Percentiles rank a stretch among this genome's conserved stretches.
phyloP scores from a whole-genome alignment of 2,888 invertebrate species.

The Pseudococcus jackbeardsleyi region DNA sequence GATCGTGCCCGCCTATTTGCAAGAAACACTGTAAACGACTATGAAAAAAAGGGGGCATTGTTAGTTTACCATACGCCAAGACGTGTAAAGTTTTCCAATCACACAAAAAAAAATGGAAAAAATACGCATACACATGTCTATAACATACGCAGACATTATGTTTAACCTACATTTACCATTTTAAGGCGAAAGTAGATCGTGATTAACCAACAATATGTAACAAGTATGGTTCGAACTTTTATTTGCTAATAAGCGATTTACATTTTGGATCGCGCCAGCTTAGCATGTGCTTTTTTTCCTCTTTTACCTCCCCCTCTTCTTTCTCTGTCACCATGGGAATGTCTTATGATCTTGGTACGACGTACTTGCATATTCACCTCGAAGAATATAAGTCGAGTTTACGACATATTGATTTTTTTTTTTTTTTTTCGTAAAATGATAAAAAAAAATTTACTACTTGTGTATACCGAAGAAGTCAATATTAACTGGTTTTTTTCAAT shows the following conservation, averaged over 20 bases:
- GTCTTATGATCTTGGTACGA: not conserved
- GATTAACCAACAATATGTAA: slow-evolving; percentile 38
- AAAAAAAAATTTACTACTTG: not conserved
- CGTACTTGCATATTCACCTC: slow-evolving; percentile 10
- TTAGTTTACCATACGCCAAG: slow-evolving; percentile 23
- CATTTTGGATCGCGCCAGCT: not conserved
- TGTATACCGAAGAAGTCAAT: slow-evolving; percentile 25
- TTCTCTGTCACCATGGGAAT: not conserved
- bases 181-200: slow-evolving; percentile 50
- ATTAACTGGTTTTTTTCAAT: slow-evolving; percentile 54
- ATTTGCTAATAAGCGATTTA: slow-evolving; percentile 44
- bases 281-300: slow-evolving; percentile 22
- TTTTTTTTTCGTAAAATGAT: not conserved
- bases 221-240: slow-evolving; percentile 38
- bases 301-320: not conserved
- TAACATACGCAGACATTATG: slow-evolving; percentile 11
- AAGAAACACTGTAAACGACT: not conserved
- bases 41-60: slow-evolving; percentile 19
- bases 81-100: slow-evolving; percentile 45
- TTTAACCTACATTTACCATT: slow-evolving; percentile 47
- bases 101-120: not conserved
- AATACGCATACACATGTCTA: not conserved
- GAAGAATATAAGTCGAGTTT: not conserved
- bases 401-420: slow-evolving; percentile 18
- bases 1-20: not conserved